Percentiles rank a stretch among this genome's conserved stretches.
Evolutionary conservation across 2,797 vertebrate species (phyloP).

Genomic region (Astyanax mexicanus): DNA sequence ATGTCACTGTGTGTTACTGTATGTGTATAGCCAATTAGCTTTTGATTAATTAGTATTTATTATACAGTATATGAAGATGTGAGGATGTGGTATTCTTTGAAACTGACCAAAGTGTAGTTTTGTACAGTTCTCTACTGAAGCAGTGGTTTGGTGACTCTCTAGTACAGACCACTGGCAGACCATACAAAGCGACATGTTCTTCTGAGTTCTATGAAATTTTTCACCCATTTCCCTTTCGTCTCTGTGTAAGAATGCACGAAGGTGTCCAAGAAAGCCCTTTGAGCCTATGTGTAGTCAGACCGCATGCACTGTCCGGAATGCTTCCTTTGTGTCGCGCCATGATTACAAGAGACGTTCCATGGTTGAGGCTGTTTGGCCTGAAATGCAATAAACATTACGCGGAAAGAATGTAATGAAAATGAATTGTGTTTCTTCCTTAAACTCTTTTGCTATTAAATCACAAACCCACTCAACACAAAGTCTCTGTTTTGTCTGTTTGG

Average conservation of each 20-base stretch:
- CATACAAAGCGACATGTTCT: background rate
- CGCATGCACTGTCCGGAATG: background rate
- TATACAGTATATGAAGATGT: constrained; percentile 23
- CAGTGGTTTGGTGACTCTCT: constrained; percentile 18
- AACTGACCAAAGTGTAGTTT: constrained; percentile 18
- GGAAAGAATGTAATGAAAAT: constrained; percentile 28
- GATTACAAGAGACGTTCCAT: constrained; percentile 33
- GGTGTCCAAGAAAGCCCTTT: background rate
- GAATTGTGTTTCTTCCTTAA: constrained; percentile 39
- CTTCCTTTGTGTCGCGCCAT: constrained; percentile 24
- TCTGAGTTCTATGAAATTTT: constrained; percentile 10
- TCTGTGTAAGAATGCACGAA: constrained; percentile 17
- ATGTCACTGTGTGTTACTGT: constrained; percentile 27
- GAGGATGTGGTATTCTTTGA: constrained; percentile 36
- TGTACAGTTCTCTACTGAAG: background rate
- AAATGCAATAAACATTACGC: constrained; percentile 49
- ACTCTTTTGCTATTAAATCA: constrained; percentile 28
- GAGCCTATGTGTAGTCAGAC: constrained; percentile 11
- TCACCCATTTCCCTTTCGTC: background rate
- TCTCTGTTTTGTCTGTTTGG: constrained; percentile 29
- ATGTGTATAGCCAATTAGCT: constrained; percentile 57
- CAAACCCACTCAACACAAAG: constrained; percentile 18
- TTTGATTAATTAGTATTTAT: constrained; percentile 58
- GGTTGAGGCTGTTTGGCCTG: constrained; percentile 26
- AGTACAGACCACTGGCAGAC: constrained; percentile 30